These are phyloP conservation scores for Thalassarche chlororhynchos DNA, from an alignment of 2,113 vertebrate species.

Conservation along the genomic window DNA sequence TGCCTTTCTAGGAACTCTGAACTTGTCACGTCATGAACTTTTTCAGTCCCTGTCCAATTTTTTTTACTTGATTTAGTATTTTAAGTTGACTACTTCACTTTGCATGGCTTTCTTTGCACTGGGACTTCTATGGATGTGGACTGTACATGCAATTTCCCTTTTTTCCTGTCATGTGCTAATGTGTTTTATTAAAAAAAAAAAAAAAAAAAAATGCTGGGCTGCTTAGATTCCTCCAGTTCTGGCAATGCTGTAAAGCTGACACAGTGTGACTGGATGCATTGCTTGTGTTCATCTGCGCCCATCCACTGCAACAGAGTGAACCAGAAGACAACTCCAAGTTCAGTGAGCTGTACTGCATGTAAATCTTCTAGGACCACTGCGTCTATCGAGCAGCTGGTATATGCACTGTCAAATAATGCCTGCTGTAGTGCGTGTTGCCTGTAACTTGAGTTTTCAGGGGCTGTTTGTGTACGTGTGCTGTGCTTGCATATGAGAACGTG, in stretches of 20 bases:
- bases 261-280: background rate
- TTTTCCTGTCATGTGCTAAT: background rate
- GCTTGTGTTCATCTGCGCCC: background rate
- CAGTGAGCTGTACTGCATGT: fast-evolving
- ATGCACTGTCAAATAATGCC: no score
- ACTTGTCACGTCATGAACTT: background rate
- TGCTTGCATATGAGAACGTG: fast-evolving
- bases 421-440: background rate
- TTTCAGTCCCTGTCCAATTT: background rate
- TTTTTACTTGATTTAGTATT: background rate
- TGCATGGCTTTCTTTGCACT: background rate
- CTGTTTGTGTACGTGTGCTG: fast-evolving
- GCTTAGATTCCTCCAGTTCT: background rate
- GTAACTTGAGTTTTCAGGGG: no score
- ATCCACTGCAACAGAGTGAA: background rate
- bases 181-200: background rate
- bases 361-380: background rate
- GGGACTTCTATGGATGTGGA: background rate
- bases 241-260: background rate
- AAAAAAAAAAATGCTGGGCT: background rate
- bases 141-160: background rate
- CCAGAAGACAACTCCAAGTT: background rate
- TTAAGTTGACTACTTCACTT: background rate
- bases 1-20: background rate
- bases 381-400: no score